Evolutionary conservation across 2,113 vertebrate species (phyloP), one percentile per base, ranked within the genome.

Genomic region (Gracilinanus agilis): DNA sequence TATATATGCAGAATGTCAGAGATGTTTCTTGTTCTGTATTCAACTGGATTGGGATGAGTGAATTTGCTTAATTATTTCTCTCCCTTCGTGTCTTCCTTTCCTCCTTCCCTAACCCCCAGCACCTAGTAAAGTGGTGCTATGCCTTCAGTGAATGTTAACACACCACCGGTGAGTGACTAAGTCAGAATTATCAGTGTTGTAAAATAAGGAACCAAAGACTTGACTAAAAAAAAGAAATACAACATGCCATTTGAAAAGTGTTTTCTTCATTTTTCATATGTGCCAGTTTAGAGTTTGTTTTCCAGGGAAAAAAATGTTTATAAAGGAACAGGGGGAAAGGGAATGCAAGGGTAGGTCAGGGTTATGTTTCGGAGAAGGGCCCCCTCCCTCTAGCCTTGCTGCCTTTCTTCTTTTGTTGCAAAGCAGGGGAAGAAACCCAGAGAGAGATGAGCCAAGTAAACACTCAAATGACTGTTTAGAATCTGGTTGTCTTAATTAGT

Each of bases 401-500:
- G 34, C n/a, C n/a, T 83, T 88, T 24, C 16, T 94, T 90, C 24
- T 11, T 13, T 91, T 96, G 58, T 91, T 93, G 55, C 29, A 56
- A 55, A 94, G 90, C 88, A 88, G 56, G 93, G 25, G 53, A 93
- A 94, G 55, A 96, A 97, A 88, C 67, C 58, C 11, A 90, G 25
- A 55, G 24, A 90, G 93, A 95, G 83, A 83, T 67, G 3, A 93
- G 92, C 54, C 3, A 49, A 92, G 54, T 58, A 44, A 90, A 92
- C 24, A 10, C 13, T 0, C 44, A 90, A 95, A 49, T 93, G 55
- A 44, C 53, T 96, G 53, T 97, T 95, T 95, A 96, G 89, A 96
- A 96, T 94, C 55, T 11, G 25, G 55, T 95, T 96, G 97, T 97
- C 94, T 92, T 95, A 96, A 92, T 96, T 94, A 94, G 89, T 0